A percentile compares a stretch with the other conserved stretches of the same genome.
phyloP scores from a whole-genome alignment of 2,888 invertebrate species.

The Gymnoscelis rufifasciata region DNA sequence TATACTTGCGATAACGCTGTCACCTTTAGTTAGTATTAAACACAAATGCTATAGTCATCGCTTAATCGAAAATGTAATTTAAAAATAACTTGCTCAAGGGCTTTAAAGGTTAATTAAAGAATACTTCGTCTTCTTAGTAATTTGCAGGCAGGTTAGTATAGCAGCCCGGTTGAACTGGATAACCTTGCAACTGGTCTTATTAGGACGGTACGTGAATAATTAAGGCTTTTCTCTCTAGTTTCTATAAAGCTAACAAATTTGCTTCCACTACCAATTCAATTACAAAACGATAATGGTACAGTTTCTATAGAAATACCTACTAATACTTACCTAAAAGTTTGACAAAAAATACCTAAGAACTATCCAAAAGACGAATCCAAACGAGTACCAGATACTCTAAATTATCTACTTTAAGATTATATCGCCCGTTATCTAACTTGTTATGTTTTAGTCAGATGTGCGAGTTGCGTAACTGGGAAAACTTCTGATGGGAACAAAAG shows the following conservation, averaged over 20 bases:
- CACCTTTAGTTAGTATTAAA: background rate
- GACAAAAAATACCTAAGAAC: no score
- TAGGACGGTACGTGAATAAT: background rate
- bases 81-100: constrained; percentile 8
- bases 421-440: no score
- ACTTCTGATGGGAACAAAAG: background rate
- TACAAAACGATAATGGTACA: no score
- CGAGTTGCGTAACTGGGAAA: background rate
- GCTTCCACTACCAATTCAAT: background rate
- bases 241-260: background rate
- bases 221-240: background rate
- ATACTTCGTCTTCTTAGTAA: constrained; percentile 16
- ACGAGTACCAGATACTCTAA: no score
- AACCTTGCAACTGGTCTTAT: constrained; percentile 6
- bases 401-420: no score
- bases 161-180: constrained; percentile 6
- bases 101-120: constrained; percentile 9
- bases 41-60: background rate
- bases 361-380: no score
- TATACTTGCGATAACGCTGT: background rate
- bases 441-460: background rate
- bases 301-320: no score
- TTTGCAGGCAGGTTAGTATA: constrained; percentile 14
- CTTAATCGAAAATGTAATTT: constrained; percentile 10
- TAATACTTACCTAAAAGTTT: no score